phyloP scores from a whole-genome alignment of 2,113 vertebrate genomes.

The Bubo bubo region DNA sequence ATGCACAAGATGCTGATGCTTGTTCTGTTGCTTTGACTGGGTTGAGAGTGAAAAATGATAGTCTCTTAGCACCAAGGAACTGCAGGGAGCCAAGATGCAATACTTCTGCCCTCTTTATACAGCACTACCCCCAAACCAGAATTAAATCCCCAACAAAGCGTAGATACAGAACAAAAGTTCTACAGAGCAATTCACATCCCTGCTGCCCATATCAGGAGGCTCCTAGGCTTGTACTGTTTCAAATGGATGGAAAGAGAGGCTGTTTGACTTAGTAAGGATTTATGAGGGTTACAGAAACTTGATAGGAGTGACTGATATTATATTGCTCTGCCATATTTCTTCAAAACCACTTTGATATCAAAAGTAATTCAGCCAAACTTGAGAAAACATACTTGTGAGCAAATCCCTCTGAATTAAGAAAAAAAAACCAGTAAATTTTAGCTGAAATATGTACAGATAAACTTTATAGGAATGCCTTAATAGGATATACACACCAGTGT shows the following conservation, averaged over 20 bases:
- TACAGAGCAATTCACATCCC: neutral
- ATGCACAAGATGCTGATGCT: neutral
- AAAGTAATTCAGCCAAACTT: neutral
- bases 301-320: neutral
- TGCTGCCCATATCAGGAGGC: neutral
- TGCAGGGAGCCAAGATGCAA: neutral
- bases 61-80: neutral
- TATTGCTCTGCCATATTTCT: neutral
- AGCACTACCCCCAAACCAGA: neutral
- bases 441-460: neutral
- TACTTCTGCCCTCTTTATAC: neutral
- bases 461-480: neutral
- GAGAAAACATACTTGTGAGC: neutral
- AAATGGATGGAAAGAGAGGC: neutral
- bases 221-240: neutral
- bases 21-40: neutral
- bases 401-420: neutral
- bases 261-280: neutral
- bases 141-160: neutral
- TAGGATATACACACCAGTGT: neutral
- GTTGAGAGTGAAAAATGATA: neutral
- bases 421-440: neutral
- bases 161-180: neutral
- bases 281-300: neutral
- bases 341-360: neutral